Conservation (phyloP, 1,140 invertebrate genomes). For the Procambarus clarkii region DNA sequence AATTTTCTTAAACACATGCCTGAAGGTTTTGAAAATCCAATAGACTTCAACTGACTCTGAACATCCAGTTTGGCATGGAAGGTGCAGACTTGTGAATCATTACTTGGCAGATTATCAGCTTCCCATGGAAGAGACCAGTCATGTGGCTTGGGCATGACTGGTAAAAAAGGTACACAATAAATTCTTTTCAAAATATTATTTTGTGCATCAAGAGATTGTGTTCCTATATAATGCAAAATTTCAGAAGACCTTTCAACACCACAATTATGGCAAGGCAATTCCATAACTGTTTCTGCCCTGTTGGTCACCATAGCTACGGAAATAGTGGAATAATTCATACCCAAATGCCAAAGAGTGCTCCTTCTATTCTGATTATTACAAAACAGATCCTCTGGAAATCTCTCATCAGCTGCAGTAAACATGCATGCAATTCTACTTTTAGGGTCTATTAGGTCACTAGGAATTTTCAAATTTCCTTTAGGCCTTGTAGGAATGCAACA, state of each 20-base stretch:
- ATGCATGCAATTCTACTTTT: neutral
- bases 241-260: neutral
- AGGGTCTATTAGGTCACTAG: constrained; percentile 15
- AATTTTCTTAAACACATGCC: constrained; percentile 4
- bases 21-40: neutral
- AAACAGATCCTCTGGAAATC: constrained; percentile 34
- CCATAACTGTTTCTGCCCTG: constrained; percentile 8
- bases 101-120: neutral
- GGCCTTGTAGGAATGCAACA: constrained; percentile 38
- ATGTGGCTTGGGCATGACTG: constrained; percentile 46
- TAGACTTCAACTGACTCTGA: neutral
- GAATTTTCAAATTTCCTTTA: neutral
- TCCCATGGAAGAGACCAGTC: constrained; percentile 29
- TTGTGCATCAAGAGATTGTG: neutral
- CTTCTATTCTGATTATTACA: neutral
- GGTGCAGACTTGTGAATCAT: neutral
- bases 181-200: neutral
- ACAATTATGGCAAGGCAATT: constrained; percentile 24
- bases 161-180: constrained; percentile 25
- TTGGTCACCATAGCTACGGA: constrained; percentile 23
- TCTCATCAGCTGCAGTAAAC: constrained; percentile 43
- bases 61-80: neutral
- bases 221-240: constrained; percentile 26
- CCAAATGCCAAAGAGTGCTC: neutral
- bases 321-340: constrained; percentile 13